These are phyloP conservation scores for Todiramphus chloris DNA, from an alignment of 2,113 vertebrate species.

Conservation along the genomic window DNA sequence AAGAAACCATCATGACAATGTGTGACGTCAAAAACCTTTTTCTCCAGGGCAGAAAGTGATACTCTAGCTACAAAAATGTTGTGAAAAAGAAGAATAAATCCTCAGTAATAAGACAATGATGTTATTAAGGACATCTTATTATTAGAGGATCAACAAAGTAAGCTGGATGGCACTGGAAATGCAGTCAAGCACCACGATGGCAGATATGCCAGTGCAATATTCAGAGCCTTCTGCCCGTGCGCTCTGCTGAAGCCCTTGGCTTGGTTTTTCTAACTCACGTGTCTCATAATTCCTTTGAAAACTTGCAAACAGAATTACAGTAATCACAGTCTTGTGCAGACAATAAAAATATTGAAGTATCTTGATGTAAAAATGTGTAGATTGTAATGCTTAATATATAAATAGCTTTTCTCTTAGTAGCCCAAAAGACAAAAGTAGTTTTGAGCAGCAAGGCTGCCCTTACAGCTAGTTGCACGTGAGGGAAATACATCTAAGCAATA, in stretches of 20 bases:
- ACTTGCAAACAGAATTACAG: not conserved
- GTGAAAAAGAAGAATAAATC: not conserved
- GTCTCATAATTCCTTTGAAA: constrained; percentile 2
- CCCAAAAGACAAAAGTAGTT: not conserved
- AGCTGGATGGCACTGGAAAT: not conserved
- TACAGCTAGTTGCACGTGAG: not conserved
- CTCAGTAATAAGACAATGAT: not conserved
- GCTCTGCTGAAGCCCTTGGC: not conserved
- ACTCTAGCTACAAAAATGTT: not conserved
- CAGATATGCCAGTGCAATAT: not conserved
- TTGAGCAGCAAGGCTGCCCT: not conserved
- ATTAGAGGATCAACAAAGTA: not conserved
- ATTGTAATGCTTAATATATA: not conserved
- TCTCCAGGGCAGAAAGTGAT: not conserved
- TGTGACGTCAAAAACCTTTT: not conserved
- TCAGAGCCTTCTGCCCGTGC: not conserved
- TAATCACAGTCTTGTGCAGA: not conserved
- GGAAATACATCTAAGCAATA: not conserved
- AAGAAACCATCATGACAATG: not conserved
- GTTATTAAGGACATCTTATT: not conserved
- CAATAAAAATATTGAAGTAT: not conserved
- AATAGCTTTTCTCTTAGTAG: not conserved
- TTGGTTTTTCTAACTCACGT: not conserved
- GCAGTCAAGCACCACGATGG: not conserved
- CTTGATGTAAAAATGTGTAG: not conserved